Evolutionary conservation across 2,797 vertebrate species (phyloP).

Genomic region (Stomatorhinus walkeri): DNA sequence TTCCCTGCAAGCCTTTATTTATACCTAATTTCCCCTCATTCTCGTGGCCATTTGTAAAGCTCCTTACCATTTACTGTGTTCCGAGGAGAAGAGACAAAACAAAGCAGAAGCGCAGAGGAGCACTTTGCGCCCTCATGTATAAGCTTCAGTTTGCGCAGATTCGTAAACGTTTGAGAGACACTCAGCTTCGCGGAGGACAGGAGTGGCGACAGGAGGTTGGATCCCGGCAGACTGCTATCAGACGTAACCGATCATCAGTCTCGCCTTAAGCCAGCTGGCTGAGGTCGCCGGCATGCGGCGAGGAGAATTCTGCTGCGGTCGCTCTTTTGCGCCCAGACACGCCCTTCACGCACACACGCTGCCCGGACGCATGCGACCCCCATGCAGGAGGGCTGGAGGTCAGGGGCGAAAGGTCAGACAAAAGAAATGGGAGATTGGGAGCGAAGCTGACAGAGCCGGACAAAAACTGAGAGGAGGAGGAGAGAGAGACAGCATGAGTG

Average conservation of each 20-base stretch:
- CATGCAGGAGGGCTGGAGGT: not conserved
- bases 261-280: not conserved
- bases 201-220: not conserved
- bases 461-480: not conserved
- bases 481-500: constrained; percentile 30
- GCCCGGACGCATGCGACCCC: not conserved
- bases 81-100: not conserved
- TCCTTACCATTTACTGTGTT: not conserved
- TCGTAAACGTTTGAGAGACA: not conserved
- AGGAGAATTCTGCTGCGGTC: not conserved
- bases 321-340: not conserved
- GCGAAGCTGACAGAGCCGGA: not conserved
- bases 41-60: not conserved
- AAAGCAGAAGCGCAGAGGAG: too few species aligned
- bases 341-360: not conserved
- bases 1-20: not conserved
- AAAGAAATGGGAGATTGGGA: not conserved
- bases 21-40: not conserved
- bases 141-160: not conserved
- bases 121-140: not conserved
- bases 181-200: constrained; percentile 24
- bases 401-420: not conserved
- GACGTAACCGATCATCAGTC: not conserved
- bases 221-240: not conserved
- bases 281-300: not conserved